phyloP scores from a whole-genome alignment of 2,113 vertebrate genomes.

The Trichechus manatus region DNA sequence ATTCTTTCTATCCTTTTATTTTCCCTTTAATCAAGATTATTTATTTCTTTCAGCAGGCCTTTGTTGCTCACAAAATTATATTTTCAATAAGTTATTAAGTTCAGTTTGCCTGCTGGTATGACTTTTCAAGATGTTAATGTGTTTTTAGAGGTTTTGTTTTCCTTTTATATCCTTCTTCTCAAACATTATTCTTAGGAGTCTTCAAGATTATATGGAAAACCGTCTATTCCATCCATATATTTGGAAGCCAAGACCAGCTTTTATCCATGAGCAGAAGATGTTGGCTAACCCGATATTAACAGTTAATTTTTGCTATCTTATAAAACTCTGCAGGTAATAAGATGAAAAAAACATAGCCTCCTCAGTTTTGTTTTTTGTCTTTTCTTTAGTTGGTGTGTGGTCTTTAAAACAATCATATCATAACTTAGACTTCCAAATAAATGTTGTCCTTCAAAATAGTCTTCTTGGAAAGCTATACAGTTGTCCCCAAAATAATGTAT shows the following conservation, averaged over 20 bases:
- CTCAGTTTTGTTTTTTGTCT: not conserved
- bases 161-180: not conserved
- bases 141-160: conserved; percentile 37
- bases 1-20: conserved; percentile 15
- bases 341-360: not conserved
- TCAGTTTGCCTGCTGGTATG: not conserved
- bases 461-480: not conserved
- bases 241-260: not conserved
- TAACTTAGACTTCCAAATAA: conserved; percentile 6
- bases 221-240: not conserved
- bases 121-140: conserved; percentile 2
- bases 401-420: conserved; percentile 21
- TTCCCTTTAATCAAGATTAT: conserved; percentile 9
- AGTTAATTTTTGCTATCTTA: conserved; percentile 8
- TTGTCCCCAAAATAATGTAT: not conserved
- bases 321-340: not conserved
- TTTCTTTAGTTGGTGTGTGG: not conserved
- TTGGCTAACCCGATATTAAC: not conserved
- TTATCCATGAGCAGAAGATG: conserved; percentile 3
- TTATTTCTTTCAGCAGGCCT: not conserved
- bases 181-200: not conserved
- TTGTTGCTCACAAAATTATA: not conserved
- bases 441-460: not conserved
- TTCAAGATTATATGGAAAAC: conserved; percentile 35
- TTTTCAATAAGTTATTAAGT: not conserved